Evolutionary conservation across 2,113 vertebrate genomes (phyloP).

Genomic region (Indicator maculatus): DNA sequence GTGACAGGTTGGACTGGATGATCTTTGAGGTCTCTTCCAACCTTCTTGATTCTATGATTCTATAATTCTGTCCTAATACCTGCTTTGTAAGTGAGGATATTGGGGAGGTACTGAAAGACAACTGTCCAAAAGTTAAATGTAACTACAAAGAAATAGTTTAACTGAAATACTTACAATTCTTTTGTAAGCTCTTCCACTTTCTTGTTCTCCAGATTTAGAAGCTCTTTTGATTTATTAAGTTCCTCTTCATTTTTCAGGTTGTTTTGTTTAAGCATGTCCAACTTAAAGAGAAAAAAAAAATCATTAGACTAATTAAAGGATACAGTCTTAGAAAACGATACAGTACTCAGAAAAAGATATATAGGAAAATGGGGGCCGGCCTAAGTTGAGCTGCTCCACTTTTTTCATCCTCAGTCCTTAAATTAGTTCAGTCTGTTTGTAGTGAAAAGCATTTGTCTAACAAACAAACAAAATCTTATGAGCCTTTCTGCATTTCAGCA

Average conservation of each 20-base stretch:
- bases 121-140: not conserved
- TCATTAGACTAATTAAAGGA: slow-evolving; percentile 2
- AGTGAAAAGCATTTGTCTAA: not conserved
- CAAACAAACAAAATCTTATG: not conserved
- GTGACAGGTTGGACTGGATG: no score
- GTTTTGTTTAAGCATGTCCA: slow-evolving; percentile 85
- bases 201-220: slow-evolving; percentile 81
- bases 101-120: not conserved
- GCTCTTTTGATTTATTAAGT: slow-evolving; percentile 84
- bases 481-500: not conserved
- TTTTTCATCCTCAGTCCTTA: not conserved
- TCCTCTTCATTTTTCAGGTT: slow-evolving; percentile 85
- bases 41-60: no score
- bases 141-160: not conserved
- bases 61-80: not conserved
- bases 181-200: slow-evolving; percentile 83
- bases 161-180: slow-evolving; percentile 86
- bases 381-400: not conserved
- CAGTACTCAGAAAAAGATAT: not conserved
- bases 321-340: not conserved
- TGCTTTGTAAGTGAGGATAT: not conserved
- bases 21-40: no score
- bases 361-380: not conserved
- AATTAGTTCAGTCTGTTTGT: not conserved
- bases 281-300: slow-evolving; percentile 69